Conservation (phyloP, 2,888 invertebrate species). For the Cephus spinipes region DNA sequence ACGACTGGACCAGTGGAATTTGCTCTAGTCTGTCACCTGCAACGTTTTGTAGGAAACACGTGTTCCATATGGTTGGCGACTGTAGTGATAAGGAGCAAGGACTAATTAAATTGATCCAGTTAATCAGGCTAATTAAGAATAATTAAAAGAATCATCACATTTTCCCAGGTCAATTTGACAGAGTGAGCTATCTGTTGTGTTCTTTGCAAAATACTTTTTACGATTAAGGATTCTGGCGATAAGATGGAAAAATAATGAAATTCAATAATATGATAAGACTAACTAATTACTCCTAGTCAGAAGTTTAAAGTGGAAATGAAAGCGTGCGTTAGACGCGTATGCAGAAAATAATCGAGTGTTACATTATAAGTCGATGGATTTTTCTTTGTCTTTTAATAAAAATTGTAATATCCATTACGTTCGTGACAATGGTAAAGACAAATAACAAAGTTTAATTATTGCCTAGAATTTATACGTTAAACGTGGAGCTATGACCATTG, state of each 20-base stretch:
- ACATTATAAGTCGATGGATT: background rate
- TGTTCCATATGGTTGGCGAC: constrained; percentile 59
- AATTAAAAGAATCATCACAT: background rate
- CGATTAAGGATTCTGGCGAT: background rate
- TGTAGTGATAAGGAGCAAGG: constrained; percentile 52
- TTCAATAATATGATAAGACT: background rate
- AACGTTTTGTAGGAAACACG: constrained; percentile 55
- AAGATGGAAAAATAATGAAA: background rate
- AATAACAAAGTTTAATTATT: constrained; percentile 48
- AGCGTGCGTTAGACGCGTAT: background rate
- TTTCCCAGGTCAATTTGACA: background rate
- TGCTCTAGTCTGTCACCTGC: constrained; percentile 54
- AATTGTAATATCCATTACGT: constrained; percentile 51
- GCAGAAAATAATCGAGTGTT: background rate
- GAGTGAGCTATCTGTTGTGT: background rate
- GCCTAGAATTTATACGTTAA: constrained; percentile 35
- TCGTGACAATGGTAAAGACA: constrained; percentile 48
- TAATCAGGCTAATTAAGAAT: background rate
- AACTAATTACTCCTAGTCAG: background rate
- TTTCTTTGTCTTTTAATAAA: constrained; percentile 45
- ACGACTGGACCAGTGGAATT: constrained; percentile 60
- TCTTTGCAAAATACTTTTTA: background rate
- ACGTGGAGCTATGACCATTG: background rate
- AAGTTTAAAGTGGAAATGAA: background rate
- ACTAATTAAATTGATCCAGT: constrained; percentile 28